Evolutionary conservation across 2,113 vertebrate species (phyloP).

Genomic region (Syngnathus floridae): DNA sequence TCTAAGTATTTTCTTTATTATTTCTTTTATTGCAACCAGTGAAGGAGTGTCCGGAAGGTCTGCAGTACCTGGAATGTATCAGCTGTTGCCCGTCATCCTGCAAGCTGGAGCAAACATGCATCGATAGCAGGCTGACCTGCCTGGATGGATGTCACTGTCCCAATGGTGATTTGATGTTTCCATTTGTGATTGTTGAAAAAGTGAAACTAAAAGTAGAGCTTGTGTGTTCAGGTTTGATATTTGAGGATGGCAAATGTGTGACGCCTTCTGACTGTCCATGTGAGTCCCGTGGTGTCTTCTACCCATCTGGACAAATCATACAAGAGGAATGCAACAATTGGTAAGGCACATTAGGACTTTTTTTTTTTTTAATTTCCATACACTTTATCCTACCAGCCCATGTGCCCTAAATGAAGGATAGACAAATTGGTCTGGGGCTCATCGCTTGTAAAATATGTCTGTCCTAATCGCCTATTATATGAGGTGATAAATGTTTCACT

Average conservation of each 20-base stretch:
- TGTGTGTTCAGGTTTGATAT: slow-evolving; percentile 80
- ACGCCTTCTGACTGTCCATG: slow-evolving; percentile 85
- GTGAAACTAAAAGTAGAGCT: background rate
- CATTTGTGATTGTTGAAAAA: background rate
- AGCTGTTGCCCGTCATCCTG: slow-evolving; percentile 86
- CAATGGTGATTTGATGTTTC: slow-evolving; percentile 63
- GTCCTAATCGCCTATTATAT: background rate
- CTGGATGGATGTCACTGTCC: slow-evolving; percentile 94
- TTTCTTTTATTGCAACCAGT: slow-evolving; percentile 47
- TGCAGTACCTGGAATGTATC: slow-evolving; percentile 85
- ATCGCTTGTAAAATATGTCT: background rate
- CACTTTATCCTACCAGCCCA: background rate
- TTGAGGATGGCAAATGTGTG: slow-evolving; percentile 79
- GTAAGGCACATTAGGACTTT: slow-evolving; percentile 54
- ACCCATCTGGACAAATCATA: slow-evolving; percentile 78
- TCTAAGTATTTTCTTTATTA: background rate
- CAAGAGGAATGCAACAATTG: slow-evolving; percentile 91
- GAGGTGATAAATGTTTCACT: slow-evolving; percentile 37
- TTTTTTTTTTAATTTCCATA: background rate
- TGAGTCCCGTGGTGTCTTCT: slow-evolving; percentile 79
- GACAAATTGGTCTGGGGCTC: background rate
- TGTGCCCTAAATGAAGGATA: background rate
- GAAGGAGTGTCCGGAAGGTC: slow-evolving; percentile 70
- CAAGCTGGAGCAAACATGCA: slow-evolving; percentile 73
- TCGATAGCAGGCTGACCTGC: slow-evolving; percentile 88